Evolutionary conservation across 2,888 invertebrate species (phyloP), one percentile per base, ranked within the genome.

Genomic region (Morpho deidamia): DNA sequence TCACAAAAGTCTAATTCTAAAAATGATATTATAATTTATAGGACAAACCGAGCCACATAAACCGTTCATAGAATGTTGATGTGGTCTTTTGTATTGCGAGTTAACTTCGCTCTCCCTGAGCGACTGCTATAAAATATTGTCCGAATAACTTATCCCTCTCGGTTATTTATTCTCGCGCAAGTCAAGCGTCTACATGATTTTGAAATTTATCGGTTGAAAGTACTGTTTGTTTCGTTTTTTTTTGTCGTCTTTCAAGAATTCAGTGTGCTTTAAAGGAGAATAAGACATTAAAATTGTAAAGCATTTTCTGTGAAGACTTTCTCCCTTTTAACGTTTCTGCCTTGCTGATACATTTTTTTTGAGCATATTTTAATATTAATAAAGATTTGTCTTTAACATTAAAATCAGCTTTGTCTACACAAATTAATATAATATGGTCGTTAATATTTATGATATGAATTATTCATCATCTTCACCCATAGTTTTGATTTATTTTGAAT

Each of bases 21-120:
- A 73, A 66, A 68, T 70, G 69, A 73, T 69, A 63, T 56, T 64
- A 67, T 71, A 75, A 78, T 78, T 76, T 74, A 78, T 77, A 76
- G 75, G 46, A 39, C 23, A 39, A 38, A 10, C 67, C 60, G 56
- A 49, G 56, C 59, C 56, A 55, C 61, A 61, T 53, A 57, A 59
- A 51, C 63, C 55, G 58, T 56, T 68, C 70, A 71, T 60, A 62
- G 73, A 77, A 76, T 74, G 67, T 68, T 74, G 72, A 74, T 76
- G 69, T 61, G 66, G 62, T 66, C 69, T 68, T 74, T 76, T 75
- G 74, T 77, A 71, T 71, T 72, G 69, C 65, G 68, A 66, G 65
- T 61, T 66, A 74, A 77, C 71, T 72, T 75, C 67, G 68, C 71
- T 69, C 64, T 59, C 61, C 61, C 59, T 64, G 66, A 74, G 71